These are phyloP conservation scores for Syngnathus scovelli DNA, from an alignment of 2,113 vertebrate species.

Conservation along the genomic window DNA sequence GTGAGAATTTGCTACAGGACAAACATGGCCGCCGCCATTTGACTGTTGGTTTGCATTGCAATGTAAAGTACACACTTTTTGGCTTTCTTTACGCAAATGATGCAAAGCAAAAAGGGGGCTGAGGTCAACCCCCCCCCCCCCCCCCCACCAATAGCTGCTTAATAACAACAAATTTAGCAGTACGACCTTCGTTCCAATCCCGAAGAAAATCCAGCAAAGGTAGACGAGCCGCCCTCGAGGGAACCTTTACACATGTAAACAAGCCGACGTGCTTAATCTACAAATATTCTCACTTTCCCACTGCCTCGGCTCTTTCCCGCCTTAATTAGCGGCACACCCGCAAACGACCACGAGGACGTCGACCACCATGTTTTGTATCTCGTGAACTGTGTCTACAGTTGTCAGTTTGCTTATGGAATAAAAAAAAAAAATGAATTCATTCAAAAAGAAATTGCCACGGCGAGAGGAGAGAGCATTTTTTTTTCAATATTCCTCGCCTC, in stretches of 20 bases:
- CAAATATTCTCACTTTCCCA: constrained; percentile 61
- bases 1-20: constrained; percentile 71
- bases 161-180: constrained; percentile 2
- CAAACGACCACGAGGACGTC: no score
- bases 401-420: no score
- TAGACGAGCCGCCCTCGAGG: not conserved
- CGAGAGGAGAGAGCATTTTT: constrained; percentile 4
- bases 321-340: constrained; percentile 30
- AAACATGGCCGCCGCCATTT: constrained; percentile 65
- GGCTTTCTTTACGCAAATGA: constrained; percentile 70
- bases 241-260: constrained; percentile 46
- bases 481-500: constrained; percentile 32
- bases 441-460: not conserved
- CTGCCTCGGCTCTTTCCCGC: constrained; percentile 25
- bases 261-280: constrained; percentile 59
- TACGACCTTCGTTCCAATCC: no score
- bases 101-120: constrained; percentile 18
- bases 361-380: no score
- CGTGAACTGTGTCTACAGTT: no score
- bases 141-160: not conserved
- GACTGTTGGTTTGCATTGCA: constrained; percentile 74
- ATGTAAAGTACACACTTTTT: constrained; percentile 72
- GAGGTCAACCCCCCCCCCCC: constrained; percentile 52
- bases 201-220: no score
- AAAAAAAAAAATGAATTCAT: not conserved